phyloP scores from a whole-genome alignment of 1,140 invertebrate genomes.

The Pachypeltis micranthus region DNA sequence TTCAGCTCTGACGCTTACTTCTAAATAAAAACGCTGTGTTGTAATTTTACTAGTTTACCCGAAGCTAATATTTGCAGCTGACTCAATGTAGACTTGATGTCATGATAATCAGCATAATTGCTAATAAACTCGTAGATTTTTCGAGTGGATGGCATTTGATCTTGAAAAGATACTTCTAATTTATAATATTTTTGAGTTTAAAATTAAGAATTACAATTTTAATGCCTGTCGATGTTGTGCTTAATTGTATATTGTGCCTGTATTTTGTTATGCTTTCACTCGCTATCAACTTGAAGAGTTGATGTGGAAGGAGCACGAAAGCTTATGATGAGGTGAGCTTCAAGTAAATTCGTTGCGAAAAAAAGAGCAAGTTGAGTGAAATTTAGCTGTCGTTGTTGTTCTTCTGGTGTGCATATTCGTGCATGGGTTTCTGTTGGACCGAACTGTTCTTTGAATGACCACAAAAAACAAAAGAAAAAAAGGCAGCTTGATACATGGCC shows the following conservation, averaged over 20 bases:
- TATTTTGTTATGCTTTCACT: conserved; percentile 17
- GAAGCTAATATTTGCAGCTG: no score
- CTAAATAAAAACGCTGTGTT: no score
- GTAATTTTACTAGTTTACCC: no score
- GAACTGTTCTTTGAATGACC: neutral
- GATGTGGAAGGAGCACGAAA: conserved; percentile 24
- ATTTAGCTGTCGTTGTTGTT: neutral
- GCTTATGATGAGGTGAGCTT: conserved; percentile 26
- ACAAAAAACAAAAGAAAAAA: conserved; percentile 3
- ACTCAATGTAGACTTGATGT: no score
- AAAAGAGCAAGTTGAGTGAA: neutral
- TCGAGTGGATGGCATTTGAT: no score
- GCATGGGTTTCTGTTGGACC: neutral
- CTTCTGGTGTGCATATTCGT: neutral
- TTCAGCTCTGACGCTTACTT: no score
- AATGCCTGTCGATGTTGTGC: no score
- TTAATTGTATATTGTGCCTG: neutral
- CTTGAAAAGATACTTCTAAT: no score
- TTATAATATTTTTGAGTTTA: no score
- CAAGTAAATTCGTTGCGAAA: neutral
- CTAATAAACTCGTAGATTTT: no score
- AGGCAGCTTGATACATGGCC: conserved; percentile 14
- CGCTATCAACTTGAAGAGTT: conserved; percentile 17
- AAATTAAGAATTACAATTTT: no score
- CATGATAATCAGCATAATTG: no score